Base-by-base conservation (phyloP, 2,888 invertebrate species). In the Sesia bembeciformis region DNA sequence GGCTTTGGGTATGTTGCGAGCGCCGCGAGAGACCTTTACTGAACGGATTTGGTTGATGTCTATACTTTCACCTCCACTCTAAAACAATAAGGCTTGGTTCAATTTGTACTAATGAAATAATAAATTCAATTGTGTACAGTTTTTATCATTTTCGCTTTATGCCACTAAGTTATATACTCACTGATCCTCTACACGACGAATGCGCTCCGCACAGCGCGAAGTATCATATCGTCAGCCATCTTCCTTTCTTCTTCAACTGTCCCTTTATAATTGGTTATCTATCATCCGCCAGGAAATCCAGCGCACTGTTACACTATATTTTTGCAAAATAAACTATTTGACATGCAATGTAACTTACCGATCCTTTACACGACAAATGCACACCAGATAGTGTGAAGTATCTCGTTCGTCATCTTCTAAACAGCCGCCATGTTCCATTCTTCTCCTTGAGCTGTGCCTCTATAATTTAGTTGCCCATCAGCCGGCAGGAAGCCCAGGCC, bases 341-440 rank as follows among this genome's bases (percentile, higher is more conserved):
- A 42, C 5, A 42, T 7, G 1, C 42, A 42, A 23, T 23, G 1
- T 23, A 23, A 90, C 93, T 92, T 81, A 96, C 95, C 61, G 94
- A 93, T 74, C 94, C 95, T 80, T 94, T 93, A 77, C 96, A 97
- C 8, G 96, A 96, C 54, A 98, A 92, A 78, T 97, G 96, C 1
- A 97, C 97, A 0, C 97, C 97, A 40, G 97, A 97, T 40, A 98
- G 88, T 2, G 98, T 98, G 82, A 98, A 98, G 84, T 98, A 97
- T 62, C 98, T 88, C 4, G 97, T 98, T 63, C 97, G 92, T 98
- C 98, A 98, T 62, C 97, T 88, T 49, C 96, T 91, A 81, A 98
- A 96, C 60, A 98, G 90, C 64, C 96, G 91, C 97, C 97, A 98
- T 67, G 96, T 92, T 23, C 97, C 96, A 76, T 96, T 96, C 84